These are phyloP conservation scores for Myiozetetes cayanensis DNA, from an alignment of 2,113 vertebrate genomes.

Conservation along the genomic window DNA sequence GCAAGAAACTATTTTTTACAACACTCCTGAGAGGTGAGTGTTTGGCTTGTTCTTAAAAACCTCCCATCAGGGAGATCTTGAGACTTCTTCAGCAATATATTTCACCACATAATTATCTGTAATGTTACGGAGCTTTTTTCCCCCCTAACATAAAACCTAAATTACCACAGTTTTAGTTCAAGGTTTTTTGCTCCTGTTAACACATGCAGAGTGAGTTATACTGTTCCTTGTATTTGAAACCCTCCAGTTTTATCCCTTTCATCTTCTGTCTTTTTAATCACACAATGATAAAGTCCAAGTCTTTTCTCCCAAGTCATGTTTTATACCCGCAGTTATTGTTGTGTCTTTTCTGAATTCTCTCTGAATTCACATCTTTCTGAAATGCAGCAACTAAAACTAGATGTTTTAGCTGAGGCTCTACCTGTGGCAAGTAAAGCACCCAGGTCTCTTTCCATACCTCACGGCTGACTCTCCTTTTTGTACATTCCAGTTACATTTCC, in stretches of 20 bases:
- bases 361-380: not conserved
- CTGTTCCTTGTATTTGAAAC: not conserved
- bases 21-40: not conserved
- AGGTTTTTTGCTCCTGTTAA: not conserved
- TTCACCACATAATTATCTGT: not conserved
- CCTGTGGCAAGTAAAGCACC: not conserved
- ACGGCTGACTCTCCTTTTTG: accelerated
- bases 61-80: not conserved
- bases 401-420: not conserved
- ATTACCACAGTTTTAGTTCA: not conserved
- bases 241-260: not conserved
- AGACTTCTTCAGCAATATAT: not conserved
- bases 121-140: not conserved
- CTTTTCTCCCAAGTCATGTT: not conserved
- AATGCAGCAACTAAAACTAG: not conserved
- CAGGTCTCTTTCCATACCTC: accelerated
- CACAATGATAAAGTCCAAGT: not conserved
- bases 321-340: not conserved
- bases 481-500: not conserved
- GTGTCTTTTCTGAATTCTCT: not conserved
- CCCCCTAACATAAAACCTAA: not conserved
- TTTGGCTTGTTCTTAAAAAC: not conserved
- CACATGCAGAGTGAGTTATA: not conserved
- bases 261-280: not conserved
- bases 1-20: not conserved